phyloP scores from a whole-genome alignment of 2,113 vertebrate genomes.

The Pollimyrus isidori region DNA sequence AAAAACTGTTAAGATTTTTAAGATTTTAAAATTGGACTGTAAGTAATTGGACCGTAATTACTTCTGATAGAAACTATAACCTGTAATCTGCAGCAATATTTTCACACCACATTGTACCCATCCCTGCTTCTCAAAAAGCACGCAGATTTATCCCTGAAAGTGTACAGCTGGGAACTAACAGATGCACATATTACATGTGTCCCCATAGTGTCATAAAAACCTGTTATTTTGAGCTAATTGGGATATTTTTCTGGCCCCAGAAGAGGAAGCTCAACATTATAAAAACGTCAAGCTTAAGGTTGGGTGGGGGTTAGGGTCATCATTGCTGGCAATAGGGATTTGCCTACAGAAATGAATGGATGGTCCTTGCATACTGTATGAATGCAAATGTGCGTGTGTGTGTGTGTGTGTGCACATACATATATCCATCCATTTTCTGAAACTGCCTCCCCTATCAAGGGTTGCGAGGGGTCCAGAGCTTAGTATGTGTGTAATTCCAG shows the following conservation, averaged over 20 bases:
- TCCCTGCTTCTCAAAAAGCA: neutral
- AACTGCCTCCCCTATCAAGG: neutral
- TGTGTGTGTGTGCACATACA: neutral
- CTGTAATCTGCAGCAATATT: neutral
- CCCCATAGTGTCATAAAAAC: too few relatives aligned
- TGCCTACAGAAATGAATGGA: neutral
- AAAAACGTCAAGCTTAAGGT: neutral
- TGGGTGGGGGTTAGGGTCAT: neutral
- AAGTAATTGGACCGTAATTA: neutral
- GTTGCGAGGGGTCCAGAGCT: neutral
- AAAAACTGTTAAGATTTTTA: neutral
- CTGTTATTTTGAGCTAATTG: neutral
- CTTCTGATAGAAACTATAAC: neutral
- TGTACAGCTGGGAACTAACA: too few relatives aligned
- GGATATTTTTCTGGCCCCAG: neutral
- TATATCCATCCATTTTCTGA: neutral
- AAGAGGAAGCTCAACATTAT: too few relatives aligned
- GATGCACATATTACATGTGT: too few relatives aligned
- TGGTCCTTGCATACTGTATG: neutral
- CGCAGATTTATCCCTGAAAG: too few relatives aligned
- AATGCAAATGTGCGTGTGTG: neutral
- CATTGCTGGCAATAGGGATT: neutral
- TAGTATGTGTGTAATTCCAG: neutral
- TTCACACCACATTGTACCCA: neutral
- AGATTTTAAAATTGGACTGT: neutral